A percentile compares a stretch with the other conserved stretches of the same genome.
phyloP scores from a whole-genome alignment of 2,888 invertebrate species.

The Watsonalla cultraria region DNA sequence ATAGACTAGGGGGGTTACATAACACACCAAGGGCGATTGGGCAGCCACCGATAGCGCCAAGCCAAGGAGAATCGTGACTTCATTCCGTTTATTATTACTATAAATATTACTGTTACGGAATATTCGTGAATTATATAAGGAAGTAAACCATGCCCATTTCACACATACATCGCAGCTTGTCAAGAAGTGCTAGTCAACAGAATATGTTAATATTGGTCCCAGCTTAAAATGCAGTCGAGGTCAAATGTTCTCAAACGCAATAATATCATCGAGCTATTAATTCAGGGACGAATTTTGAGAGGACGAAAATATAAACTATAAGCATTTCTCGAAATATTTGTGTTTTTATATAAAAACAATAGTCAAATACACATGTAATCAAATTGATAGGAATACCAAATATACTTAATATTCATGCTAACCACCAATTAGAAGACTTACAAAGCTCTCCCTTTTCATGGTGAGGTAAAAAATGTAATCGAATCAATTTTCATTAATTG shows the following conservation, averaged over 20 bases:
- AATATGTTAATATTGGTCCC: neutral
- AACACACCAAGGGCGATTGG: slow-evolving; percentile 34
- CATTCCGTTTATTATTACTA: slow-evolving; percentile 25
- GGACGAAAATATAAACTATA: too few relatives aligned
- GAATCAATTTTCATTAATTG: too few relatives aligned
- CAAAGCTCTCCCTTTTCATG: too few relatives aligned
- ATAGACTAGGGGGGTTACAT: slow-evolving; percentile 22
- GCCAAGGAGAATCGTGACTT: slow-evolving; percentile 40
- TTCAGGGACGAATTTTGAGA: too few relatives aligned
- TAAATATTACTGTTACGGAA: slow-evolving; percentile 26
- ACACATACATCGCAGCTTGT: neutral
- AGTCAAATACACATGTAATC: too few relatives aligned
- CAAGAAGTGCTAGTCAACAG: neutral
- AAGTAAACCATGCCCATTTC: slow-evolving; percentile 11
- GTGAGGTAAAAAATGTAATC: too few relatives aligned
- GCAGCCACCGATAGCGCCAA: slow-evolving; percentile 20
- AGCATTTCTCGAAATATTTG: too few relatives aligned
- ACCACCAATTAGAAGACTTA: too few relatives aligned
- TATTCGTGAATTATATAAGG: slow-evolving; percentile 4
- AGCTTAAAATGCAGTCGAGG: neutral
- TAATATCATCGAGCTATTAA: too few relatives aligned
- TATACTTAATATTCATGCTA: too few relatives aligned
- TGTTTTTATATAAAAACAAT: too few relatives aligned
- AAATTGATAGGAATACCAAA: too few relatives aligned
- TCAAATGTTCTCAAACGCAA: neutral